Evolutionary conservation across 2,888 invertebrate species (phyloP), one percentile per base, ranked within the genome.

Genomic region (Malacosoma neustria): DNA sequence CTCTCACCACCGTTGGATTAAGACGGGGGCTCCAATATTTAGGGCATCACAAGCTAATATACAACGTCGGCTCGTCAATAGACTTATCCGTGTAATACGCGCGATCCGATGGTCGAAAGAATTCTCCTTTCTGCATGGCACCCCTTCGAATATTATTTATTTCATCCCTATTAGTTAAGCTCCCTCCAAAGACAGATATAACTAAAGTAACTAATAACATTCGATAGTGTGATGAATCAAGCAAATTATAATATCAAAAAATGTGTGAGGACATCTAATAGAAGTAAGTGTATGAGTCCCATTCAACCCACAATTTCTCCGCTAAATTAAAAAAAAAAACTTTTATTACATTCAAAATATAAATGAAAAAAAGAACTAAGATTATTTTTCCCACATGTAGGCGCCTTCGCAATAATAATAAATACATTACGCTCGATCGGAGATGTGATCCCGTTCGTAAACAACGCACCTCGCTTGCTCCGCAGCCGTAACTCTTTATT

Each of bases 361-460:
- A n/a, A n/a, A n/a, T n/a, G n/a, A n/a, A n/a, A n/a, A n/a, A n/a
- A n/a, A n/a, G n/a, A n/a, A n/a, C n/a, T n/a, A n/a, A n/a, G n/a
- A 49, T 45, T 56, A 56, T 59, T 51, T 59, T 49, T 48, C 53
- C 49, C 51, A 49, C 53, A 53, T 46, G 48, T 60, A 60, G 60
- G 67, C 52, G 51, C 9, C 22, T 4, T 22, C 62, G 72, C 82
- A 84, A 85, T 84, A 82, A 84, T 85, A 79, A 84, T 85, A 84
- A 84, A 85, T 84, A 85, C 84, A 85, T 85, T 85, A 84, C 85
- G 80, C 72, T 57, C 79, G 74, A 85, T 84, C 75, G 79, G 72
- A 62, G 67, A 65, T 58, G 65, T 63, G 70, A 80, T 73, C 80
- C 74, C 46, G 59, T 61, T 60, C 71, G 80, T 79, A 80, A 82